Evolutionary conservation across 2,888 invertebrate genomes (phyloP).

Genomic region (Neoitamus cyanurus): DNA sequence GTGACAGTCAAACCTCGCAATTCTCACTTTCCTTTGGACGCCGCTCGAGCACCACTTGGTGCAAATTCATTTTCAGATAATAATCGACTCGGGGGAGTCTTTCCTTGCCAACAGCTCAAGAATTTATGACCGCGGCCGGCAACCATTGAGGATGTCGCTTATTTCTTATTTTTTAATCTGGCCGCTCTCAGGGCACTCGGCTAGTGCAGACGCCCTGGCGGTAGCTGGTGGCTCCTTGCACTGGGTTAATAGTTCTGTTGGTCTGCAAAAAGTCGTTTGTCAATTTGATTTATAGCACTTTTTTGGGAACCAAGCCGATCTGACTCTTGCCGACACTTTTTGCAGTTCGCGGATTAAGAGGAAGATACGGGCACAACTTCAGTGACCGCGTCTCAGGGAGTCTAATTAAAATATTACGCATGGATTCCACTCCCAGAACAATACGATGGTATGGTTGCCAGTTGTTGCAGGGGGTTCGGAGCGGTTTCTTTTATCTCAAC

Average conservation of each 20-base stretch:
- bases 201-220: neutral
- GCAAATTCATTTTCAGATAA: neutral
- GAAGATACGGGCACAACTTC: neutral
- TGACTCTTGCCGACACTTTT: neutral
- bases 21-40: neutral
- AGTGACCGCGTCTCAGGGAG: neutral
- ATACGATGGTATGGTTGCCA: neutral
- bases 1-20: neutral
- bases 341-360: neutral
- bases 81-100: neutral
- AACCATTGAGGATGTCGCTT: neutral
- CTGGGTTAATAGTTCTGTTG: conserved; percentile 5
- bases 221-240: neutral
- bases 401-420: neutral
- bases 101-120: neutral
- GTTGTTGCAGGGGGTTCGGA: neutral
- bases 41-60: neutral
- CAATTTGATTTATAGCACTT: conserved; percentile 10
- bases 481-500: neutral
- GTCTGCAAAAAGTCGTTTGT: neutral
- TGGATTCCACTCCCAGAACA: neutral
- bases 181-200: neutral
- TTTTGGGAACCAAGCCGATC: neutral
- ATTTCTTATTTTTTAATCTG: neutral
- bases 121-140: neutral